Evolutionary conservation across 1,140 invertebrate genomes (phyloP).

Genomic region (Trachymyrmex cornetzi): DNA sequence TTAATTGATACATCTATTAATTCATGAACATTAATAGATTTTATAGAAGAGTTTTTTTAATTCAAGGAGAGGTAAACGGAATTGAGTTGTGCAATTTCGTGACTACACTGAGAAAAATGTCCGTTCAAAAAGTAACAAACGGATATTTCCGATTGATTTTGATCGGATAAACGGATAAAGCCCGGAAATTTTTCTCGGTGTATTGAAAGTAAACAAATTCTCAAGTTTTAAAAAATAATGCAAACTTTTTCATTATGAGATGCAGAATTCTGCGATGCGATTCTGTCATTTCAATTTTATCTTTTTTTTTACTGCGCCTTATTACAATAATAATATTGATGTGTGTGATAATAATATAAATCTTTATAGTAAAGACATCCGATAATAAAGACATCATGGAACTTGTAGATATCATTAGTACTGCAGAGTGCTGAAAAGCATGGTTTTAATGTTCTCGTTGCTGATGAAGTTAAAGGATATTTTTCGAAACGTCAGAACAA

Average conservation of each 20-base stretch:
- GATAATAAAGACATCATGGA: conserved; percentile 3
- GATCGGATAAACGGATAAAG: too few relatives aligned
- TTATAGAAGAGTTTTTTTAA: background rate
- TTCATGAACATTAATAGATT: background rate
- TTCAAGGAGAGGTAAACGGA: background rate
- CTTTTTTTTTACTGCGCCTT: background rate
- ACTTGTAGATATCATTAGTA: background rate
- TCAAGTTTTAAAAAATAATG: background rate
- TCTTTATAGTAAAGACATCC: background rate
- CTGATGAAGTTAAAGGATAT: background rate
- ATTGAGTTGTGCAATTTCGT: background rate
- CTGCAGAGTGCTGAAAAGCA: background rate
- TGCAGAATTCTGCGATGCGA: background rate
- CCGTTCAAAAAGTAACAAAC: too few relatives aligned
- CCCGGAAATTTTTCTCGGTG: too few relatives aligned
- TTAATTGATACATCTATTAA: background rate
- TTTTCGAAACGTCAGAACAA: conserved; percentile 24
- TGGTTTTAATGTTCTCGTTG: background rate
- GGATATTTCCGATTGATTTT: too few relatives aligned
- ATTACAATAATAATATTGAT: background rate
- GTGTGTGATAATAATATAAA: background rate
- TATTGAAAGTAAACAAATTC: background rate
- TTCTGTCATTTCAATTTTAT: background rate
- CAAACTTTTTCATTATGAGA: background rate
- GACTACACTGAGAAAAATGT: too few relatives aligned